phyloP scores from a whole-genome alignment of 2,888 invertebrate genomes.

The Cosmorhoe ocellata region DNA sequence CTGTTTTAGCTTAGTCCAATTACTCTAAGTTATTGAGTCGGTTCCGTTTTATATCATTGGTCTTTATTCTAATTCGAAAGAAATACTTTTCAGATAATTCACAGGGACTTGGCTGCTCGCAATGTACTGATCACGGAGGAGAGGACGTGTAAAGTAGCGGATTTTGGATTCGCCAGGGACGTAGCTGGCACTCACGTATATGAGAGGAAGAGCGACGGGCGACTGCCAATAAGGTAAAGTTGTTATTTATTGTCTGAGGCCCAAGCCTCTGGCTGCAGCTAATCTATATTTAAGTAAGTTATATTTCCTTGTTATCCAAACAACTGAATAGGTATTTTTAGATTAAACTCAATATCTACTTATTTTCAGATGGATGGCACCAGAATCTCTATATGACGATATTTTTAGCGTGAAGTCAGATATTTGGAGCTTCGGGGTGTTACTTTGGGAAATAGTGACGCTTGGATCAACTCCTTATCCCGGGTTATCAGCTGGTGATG shows the following conservation, averaged over 20 bases:
- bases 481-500: slow-evolving; percentile 94
- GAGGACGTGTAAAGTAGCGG: slow-evolving; percentile 95
- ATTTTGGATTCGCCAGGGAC: slow-evolving; percentile 96
- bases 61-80: background rate
- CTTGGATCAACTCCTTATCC: slow-evolving; percentile 97
- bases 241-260: background rate
- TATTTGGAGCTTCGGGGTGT: slow-evolving; percentile 97
- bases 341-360: too few species aligned
- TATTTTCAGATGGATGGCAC: slow-evolving; percentile 97
- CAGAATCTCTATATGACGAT: slow-evolving; percentile 96
- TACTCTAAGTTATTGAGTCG: background rate
- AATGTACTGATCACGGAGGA: slow-evolving; percentile 94
- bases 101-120: slow-evolving; percentile 94
- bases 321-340: too few species aligned
- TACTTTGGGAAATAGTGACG: slow-evolving; percentile 98
- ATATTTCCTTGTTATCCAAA: too few species aligned
- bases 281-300: too few species aligned
- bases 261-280: too few species aligned
- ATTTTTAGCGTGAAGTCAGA: slow-evolving; percentile 97
- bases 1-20: too few species aligned
- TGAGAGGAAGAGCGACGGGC: slow-evolving; percentile 92
- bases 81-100: slow-evolving; percentile 86
- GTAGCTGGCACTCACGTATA: slow-evolving; percentile 94
- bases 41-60: background rate
- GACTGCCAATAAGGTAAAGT: slow-evolving; percentile 85